These are phyloP conservation scores for Helogale parvula DNA, from an alignment of 2,113 vertebrate genomes.

Conservation along the genomic window DNA sequence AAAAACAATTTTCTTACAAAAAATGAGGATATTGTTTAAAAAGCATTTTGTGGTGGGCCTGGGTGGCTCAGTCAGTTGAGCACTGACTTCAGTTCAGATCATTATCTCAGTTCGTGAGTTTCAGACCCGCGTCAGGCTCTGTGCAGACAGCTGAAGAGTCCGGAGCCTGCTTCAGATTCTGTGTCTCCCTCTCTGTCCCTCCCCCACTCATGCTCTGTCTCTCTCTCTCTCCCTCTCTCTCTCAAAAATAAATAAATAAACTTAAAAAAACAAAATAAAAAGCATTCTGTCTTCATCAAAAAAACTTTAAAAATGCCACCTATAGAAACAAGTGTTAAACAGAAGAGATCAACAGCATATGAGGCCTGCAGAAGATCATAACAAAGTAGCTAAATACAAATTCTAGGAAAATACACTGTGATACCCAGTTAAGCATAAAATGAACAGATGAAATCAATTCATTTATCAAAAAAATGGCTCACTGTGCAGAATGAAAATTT, in stretches of 20 bases:
- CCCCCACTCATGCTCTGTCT: no score
- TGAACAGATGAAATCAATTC: constrained; percentile 30
- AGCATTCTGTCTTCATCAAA: constrained; percentile 51
- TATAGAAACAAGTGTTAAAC: constrained; percentile 42
- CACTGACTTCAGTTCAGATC: no score
- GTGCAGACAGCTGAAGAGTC: no score
- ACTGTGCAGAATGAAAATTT: background rate
- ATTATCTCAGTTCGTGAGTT: no score
- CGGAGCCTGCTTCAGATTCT: no score
- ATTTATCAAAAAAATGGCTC: constrained; percentile 28
- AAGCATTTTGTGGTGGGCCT: background rate
- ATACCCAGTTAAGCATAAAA: background rate
- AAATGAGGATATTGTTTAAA: background rate
- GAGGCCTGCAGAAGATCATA: background rate
- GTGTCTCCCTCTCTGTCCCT: no score
- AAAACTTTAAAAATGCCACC: background rate
- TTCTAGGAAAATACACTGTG: constrained; percentile 29
- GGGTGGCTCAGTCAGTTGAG: background rate
- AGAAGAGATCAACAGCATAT: background rate
- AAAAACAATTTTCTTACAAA: constrained; percentile 20
- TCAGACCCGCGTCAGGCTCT: rapidly evolving
- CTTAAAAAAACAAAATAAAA: background rate
- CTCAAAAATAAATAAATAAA: no score
- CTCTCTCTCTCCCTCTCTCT: no score
- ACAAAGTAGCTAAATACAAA: constrained; percentile 39